These are phyloP conservation scores for Pterostichus madidus DNA, from an alignment of 2,888 invertebrate genomes.

Conservation along the genomic window DNA sequence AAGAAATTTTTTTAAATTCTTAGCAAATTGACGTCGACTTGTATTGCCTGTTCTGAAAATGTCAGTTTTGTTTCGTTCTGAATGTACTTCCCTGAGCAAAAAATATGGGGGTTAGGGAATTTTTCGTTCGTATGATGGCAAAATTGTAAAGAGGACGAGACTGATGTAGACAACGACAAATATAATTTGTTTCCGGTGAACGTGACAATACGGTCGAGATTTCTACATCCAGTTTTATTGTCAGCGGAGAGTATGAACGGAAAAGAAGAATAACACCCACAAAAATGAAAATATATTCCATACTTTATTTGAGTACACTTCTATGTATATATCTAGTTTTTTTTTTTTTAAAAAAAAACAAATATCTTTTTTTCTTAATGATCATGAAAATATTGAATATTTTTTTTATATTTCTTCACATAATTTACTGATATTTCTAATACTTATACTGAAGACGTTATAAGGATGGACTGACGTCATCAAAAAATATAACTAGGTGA, in stretches of 20 bases:
- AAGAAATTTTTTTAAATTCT: constrained; percentile 42
- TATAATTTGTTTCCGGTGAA: constrained; percentile 53
- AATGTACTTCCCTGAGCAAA: constrained; percentile 11
- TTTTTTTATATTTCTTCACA: no score
- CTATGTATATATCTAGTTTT: no score
- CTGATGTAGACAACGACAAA: constrained; percentile 54
- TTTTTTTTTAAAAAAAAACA: no score
- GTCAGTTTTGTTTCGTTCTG: constrained; percentile 22
- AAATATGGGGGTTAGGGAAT: constrained; percentile 2
- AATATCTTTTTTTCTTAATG: no score
- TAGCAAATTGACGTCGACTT: constrained; percentile 40
- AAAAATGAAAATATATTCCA: no score
- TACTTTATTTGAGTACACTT: no score
- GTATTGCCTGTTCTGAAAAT: constrained; percentile 39
- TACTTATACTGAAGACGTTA: no score
- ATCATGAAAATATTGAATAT: no score
- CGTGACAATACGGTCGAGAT: constrained; percentile 33
- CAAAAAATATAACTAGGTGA: no score
- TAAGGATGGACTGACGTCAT: no score
- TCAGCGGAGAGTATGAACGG: not conserved
- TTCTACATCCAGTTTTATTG: not conserved
- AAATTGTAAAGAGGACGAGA: constrained; percentile 45
- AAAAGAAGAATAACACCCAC: no score
- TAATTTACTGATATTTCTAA: no score
- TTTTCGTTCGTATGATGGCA: constrained; percentile 28